These are phyloP conservation scores for Reticulitermes speratus DNA, from an alignment of 1,140 invertebrate species.

Conservation along the genomic window DNA sequence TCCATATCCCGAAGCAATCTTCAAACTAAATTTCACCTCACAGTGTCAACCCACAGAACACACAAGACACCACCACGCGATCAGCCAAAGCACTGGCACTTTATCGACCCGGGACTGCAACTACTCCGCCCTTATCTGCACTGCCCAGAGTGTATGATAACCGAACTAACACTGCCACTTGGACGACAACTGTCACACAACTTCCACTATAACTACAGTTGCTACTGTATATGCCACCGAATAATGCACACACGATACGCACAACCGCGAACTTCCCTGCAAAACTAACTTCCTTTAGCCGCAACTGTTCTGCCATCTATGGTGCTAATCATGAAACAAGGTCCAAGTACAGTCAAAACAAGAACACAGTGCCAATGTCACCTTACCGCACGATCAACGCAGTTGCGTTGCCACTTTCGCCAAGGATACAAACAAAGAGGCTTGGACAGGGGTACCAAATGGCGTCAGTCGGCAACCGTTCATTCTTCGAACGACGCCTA, in stretches of 20 bases:
- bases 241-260: background rate
- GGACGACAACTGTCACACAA: background rate
- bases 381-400: background rate
- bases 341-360: background rate
- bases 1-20: background rate
- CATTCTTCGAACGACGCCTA: no score
- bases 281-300: background rate
- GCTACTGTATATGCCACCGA: background rate
- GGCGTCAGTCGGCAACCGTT: no score
- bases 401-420: no score
- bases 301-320: conserved; percentile 3
- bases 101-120: background rate
- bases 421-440: no score
- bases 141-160: background rate
- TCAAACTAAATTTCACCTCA: background rate
- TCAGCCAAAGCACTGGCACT: background rate
- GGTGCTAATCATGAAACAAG: background rate
- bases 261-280: background rate
- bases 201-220: background rate
- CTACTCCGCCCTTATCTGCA: background rate
- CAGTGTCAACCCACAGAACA: background rate
- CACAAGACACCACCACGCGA: background rate
- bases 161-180: background rate
- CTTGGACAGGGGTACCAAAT: no score
- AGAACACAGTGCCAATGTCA: background rate